These are phyloP conservation scores for Danaus melanippus DNA, from an alignment of 1,140 invertebrate species.

Conservation along the genomic window DNA sequence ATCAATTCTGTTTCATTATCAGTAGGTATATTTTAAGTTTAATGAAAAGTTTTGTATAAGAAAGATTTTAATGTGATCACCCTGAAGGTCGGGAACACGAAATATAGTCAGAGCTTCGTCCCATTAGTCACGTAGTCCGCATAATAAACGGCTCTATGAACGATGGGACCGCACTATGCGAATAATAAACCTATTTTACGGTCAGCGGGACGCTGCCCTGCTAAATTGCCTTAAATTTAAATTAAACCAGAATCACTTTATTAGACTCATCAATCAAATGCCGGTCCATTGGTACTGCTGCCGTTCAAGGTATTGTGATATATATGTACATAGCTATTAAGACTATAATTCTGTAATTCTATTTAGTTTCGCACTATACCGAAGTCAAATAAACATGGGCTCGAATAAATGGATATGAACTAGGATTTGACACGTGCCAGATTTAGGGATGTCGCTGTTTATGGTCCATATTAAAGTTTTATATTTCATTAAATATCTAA, in stretches of 20 bases:
- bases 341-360: constrained; percentile 30
- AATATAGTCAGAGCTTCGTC: too few relatives aligned
- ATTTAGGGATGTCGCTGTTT: constrained; percentile 21
- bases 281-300: constrained; percentile 47
- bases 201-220: constrained; percentile 50
- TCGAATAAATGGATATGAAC: constrained; percentile 63
- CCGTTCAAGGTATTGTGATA: constrained; percentile 34
- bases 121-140: constrained; percentile 26
- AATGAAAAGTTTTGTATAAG: too few relatives aligned
- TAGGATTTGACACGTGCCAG: constrained; percentile 53
- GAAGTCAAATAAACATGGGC: constrained; percentile 65
- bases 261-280: constrained; percentile 69
- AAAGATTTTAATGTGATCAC: too few relatives aligned
- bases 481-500: background rate
- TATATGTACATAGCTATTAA: constrained; percentile 29
- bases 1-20: too few relatives aligned
- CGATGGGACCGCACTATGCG: constrained; percentile 36
- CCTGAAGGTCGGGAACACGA: too few relatives aligned
- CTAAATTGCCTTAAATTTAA: constrained; percentile 71
- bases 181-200: constrained; percentile 63
- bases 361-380: constrained; percentile 37
- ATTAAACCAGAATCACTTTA: constrained; percentile 71
- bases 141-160: constrained; percentile 43
- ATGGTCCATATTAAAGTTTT: background rate
- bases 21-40: too few relatives aligned